Evolutionary conservation across 92 coral and sea anemone genomes (phyloP).

Genomic region (Pocillopora grandis): DNA sequence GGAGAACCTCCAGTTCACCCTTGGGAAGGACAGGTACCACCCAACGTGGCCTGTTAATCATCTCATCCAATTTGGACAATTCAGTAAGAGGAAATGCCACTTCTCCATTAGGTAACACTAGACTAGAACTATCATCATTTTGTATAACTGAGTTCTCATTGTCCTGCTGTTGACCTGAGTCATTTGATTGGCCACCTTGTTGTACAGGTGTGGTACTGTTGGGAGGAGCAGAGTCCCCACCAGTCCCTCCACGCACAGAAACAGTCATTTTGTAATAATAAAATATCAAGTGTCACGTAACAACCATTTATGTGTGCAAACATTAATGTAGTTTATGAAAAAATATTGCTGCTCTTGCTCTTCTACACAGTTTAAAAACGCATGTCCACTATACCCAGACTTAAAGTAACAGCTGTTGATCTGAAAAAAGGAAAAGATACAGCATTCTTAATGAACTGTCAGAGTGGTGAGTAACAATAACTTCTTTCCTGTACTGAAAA

Average conservation of each 20-base stretch:
- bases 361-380: slow-evolving; percentile 3
- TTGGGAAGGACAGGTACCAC: slow-evolving; percentile 99
- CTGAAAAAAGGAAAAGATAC: slow-evolving; percentile 11
- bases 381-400: background rate
- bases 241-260: slow-evolving; percentile 93
- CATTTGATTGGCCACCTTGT: slow-evolving; percentile 51
- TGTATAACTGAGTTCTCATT: slow-evolving; percentile 36
- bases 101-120: slow-evolving; percentile 85
- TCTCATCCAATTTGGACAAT: slow-evolving; percentile 94
- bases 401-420: background rate
- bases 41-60: slow-evolving; percentile 97
- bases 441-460: too few relatives aligned
- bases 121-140: slow-evolving; percentile 65
- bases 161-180: slow-evolving; percentile 40
- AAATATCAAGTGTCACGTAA: slow-evolving; percentile 34
- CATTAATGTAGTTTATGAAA: slow-evolving; percentile 54
- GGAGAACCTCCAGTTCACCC: slow-evolving; percentile 94
- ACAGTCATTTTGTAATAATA: slow-evolving; percentile 78
- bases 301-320: slow-evolving; percentile 48
- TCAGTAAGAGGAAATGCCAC: slow-evolving; percentile 84
- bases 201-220: slow-evolving; percentile 54
- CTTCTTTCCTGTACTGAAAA: too few relatives aligned
- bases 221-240: slow-evolving; percentile 77
- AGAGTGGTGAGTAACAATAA: background rate
- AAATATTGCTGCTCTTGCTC: slow-evolving; percentile 14